Evolutionary conservation across 2,797 vertebrate genomes (phyloP).

Genomic region (Gadopsis marmoratus): DNA sequence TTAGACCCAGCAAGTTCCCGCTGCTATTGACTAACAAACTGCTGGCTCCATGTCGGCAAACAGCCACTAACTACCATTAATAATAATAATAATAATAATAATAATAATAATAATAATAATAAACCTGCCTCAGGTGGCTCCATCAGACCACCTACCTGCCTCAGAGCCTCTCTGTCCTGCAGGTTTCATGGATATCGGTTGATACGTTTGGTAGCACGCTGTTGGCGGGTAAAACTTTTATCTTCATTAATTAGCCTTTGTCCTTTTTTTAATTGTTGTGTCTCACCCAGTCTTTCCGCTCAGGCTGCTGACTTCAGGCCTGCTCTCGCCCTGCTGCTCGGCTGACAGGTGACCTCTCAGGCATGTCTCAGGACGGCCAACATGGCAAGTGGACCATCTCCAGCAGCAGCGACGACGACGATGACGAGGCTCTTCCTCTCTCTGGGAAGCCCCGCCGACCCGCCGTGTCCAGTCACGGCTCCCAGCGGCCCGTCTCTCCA

Average conservation of each 20-base stretch:
- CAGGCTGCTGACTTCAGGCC: not conserved
- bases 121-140: no score
- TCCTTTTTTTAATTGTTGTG: not conserved
- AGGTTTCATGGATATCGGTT: not conserved
- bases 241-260: not conserved
- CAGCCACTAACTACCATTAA: no score
- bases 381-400: slow-evolving; percentile 96
- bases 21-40: no score
- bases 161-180: not conserved
- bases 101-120: no score
- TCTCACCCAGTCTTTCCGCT: not conserved
- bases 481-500: slow-evolving; percentile 7
- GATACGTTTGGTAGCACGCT: not conserved
- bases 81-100: no score
- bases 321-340: not conserved
- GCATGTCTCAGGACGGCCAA: slow-evolving; percentile 90
- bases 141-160: no score
- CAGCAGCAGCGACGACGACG: slow-evolving; percentile 94
- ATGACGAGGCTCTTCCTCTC: slow-evolving; percentile 84
- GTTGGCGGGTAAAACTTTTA: no score
- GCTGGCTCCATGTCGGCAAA: no score
- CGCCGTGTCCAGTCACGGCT: slow-evolving; percentile 23
- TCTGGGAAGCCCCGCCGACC: slow-evolving; percentile 48
- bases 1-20: no score
- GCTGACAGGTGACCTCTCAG: slow-evolving; percentile 38